Percentiles rank a stretch among this genome's conserved stretches.
These are phyloP conservation scores for Cerastis rubricosa DNA, from an alignment of 2,888 invertebrate species.

Conservation along the genomic window DNA sequence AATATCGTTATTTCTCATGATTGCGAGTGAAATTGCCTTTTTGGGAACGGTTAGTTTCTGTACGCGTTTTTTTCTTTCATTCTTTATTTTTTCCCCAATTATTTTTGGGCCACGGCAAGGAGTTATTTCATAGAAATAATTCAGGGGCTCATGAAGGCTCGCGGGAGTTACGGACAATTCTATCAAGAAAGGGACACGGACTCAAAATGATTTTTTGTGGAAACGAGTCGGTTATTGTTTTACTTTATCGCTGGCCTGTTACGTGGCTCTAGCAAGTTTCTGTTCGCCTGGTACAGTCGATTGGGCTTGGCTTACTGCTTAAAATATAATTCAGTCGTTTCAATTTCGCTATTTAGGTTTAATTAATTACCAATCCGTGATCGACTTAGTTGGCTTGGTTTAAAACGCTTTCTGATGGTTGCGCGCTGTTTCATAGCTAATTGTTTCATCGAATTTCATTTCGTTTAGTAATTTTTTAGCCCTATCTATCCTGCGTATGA, in stretches of 20 bases:
- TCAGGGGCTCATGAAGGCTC: conserved; percentile 64
- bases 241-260: conserved; percentile 61
- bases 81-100: conserved; percentile 67
- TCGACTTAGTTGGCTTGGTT: conserved; percentile 15
- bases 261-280: conserved; percentile 60
- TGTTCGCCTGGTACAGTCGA: conserved; percentile 53
- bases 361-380: conserved; percentile 39
- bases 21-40: conserved; percentile 75
- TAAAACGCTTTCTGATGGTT: conserved; percentile 29
- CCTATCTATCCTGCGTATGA: too few species aligned
- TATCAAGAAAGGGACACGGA: conserved; percentile 68
- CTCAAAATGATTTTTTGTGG: conserved; percentile 68
- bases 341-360: conserved; percentile 53
- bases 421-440: too few species aligned
- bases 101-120: conserved; percentile 65
- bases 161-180: conserved; percentile 67
- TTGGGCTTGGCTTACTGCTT: conserved; percentile 43
- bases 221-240: conserved; percentile 66
- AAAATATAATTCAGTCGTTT: conserved; percentile 60
- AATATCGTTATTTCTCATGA: conserved; percentile 83
- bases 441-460: too few species aligned
- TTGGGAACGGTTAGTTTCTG: conserved; percentile 74
- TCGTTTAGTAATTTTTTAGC: too few species aligned
- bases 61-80: conserved; percentile 59
- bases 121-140: conserved; percentile 69